Conservation (phyloP, 2,797 vertebrate species). For the Phoebastria nigripes region DNA sequence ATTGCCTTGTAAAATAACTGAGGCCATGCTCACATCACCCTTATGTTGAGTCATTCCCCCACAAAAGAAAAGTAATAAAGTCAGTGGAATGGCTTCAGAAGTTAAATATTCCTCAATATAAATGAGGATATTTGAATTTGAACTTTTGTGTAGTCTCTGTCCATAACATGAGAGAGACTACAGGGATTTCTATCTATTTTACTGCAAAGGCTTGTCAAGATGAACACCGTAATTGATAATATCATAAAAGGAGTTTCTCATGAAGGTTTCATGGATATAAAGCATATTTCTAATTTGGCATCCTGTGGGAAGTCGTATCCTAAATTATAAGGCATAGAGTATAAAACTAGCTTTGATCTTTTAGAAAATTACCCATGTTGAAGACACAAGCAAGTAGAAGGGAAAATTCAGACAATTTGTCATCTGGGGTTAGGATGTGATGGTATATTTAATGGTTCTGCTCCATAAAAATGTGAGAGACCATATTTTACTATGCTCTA, state of each 20-base stretch:
- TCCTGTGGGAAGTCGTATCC: background rate
- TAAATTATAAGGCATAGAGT: constrained; percentile 13
- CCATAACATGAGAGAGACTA: background rate
- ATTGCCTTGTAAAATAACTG: background rate
- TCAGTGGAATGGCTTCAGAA: background rate
- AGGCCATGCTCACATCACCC: background rate
- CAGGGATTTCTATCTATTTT: background rate
- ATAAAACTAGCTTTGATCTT: constrained; percentile 44
- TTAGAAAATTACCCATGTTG: constrained; percentile 14
- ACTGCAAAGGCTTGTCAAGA: constrained; percentile 3
- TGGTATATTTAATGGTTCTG: constrained; percentile 19
- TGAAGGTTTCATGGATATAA: constrained; percentile 11
- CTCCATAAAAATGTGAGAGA: constrained; percentile 7
- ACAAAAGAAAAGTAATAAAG: background rate
- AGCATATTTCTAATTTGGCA: constrained; percentile 27
- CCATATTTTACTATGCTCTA: constrained; percentile 4
- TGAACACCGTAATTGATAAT: background rate
- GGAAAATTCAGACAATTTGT: constrained; percentile 25
- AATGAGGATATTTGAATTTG: background rate
- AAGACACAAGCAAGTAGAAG: constrained; percentile 24
- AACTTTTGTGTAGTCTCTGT: background rate
- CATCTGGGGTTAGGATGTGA: background rate
- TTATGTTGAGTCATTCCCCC: background rate
- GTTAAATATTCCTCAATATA: background rate
- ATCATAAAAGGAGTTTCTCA: constrained; percentile 6